Conservation (phyloP, 92 coral and sea anemone species). For the Chrysogorgia sp. region DNA sequence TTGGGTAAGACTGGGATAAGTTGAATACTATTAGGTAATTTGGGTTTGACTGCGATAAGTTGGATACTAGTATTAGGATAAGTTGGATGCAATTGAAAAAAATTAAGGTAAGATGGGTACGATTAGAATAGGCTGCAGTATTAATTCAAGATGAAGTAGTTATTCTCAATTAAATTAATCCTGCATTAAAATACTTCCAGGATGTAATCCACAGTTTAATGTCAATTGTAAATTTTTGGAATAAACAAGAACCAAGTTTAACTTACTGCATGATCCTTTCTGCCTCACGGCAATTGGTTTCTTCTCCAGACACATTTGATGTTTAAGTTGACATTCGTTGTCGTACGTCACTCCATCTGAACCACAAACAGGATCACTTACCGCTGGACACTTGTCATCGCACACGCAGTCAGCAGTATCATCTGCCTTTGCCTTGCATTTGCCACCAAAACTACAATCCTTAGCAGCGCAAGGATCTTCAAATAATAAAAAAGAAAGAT, state of each 20-base stretch:
- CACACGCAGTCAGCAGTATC: conserved; percentile 31
- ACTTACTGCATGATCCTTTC: conserved; percentile 74
- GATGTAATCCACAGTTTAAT: not conserved
- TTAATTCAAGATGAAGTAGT: too few relatives aligned
- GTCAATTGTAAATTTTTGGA: not conserved
- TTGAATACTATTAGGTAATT: too few relatives aligned
- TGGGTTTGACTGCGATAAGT: too few relatives aligned
- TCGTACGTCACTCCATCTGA: conserved; percentile 62
- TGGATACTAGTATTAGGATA: too few relatives aligned
- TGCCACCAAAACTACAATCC: conserved; percentile 7
- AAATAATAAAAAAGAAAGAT: not conserved
- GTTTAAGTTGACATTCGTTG: conserved; percentile 69
- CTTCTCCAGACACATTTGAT: conserved; percentile 56
- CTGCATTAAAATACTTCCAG: too few relatives aligned
- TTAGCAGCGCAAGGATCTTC: conserved; percentile 43
- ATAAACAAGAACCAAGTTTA: not conserved
- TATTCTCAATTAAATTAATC: too few relatives aligned
- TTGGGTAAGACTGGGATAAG: too few relatives aligned
- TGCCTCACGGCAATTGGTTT: conserved; percentile 43
- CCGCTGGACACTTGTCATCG: conserved; percentile 1
- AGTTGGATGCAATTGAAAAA: too few relatives aligned
- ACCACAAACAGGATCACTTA: conserved; percentile 67
- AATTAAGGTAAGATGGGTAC: too few relatives aligned
- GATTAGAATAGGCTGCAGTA: too few relatives aligned
- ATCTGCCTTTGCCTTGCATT: conserved; percentile 19